phyloP scores from a whole-genome alignment of 2,888 invertebrate genomes.

The Zaprionus lineosus region DNA sequence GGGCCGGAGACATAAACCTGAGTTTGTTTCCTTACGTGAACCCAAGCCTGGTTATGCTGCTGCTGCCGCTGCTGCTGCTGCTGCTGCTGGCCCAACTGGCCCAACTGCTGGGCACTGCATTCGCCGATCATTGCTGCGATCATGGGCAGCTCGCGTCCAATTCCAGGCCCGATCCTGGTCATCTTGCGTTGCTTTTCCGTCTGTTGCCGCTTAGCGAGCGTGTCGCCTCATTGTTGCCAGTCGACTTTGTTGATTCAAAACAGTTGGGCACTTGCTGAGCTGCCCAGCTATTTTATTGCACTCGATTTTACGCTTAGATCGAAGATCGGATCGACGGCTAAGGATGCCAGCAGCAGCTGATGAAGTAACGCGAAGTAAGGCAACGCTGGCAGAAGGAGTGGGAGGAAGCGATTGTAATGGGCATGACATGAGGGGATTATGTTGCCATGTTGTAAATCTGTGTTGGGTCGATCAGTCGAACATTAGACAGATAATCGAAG shows the following conservation, averaged over 20 bases:
- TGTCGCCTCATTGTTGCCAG: conserved; percentile 53
- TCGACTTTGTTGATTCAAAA: conserved; percentile 46
- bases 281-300: conserved; percentile 61
- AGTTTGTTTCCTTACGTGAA: no score
- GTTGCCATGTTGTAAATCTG: conserved; percentile 31
- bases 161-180: neutral
- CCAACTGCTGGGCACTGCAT: conserved; percentile 32
- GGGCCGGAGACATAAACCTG: no score
- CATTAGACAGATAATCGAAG: conserved; percentile 12
- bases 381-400: conserved; percentile 2
- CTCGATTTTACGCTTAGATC: conserved; percentile 71
- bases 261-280: conserved; percentile 66
- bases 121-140: conserved; percentile 62
- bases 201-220: conserved; percentile 40
- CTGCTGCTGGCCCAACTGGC: neutral
- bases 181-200: neutral
- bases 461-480: conserved; percentile 20
- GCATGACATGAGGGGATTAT: conserved; percentile 71
- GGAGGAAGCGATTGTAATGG: conserved; percentile 37
- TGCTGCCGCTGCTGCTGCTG: conserved; percentile 6
- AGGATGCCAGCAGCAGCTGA: conserved; percentile 16
- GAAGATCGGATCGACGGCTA: conserved; percentile 31
- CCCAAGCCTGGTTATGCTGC: neutral
- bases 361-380: neutral
- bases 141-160: conserved; percentile 66